A percentile compares a stretch with the other conserved stretches of the same genome.
phyloP scores from a whole-genome alignment of 2,113 vertebrate species.

The Echinops telfairi region DNA sequence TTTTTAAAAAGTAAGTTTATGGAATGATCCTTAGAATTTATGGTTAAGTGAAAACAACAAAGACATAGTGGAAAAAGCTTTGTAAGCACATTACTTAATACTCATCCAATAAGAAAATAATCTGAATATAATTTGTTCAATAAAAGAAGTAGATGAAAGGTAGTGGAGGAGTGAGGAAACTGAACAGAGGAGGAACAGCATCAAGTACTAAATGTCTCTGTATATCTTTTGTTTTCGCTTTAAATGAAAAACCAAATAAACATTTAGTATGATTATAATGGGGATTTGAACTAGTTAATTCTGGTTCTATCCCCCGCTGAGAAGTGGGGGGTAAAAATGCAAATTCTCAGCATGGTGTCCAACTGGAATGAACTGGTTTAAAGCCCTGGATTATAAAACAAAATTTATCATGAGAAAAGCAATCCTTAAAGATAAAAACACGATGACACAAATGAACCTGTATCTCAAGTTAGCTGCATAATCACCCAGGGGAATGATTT shows the following conservation, averaged over 20 bases:
- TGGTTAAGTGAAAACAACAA: conserved; percentile 46
- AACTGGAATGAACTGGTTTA: not conserved
- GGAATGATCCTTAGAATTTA: not conserved
- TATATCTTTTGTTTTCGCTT: conserved; percentile 64
- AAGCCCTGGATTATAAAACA: not conserved
- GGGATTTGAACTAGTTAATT: not conserved
- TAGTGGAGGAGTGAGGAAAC: not conserved
- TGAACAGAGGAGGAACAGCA: not conserved
- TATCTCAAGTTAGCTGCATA: conserved; percentile 8
- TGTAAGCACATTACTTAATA: not conserved
- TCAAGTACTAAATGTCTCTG: conserved; percentile 5
- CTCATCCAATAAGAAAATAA: not conserved
- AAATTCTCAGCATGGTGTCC: not conserved
- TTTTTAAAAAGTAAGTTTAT: conserved; percentile 8
- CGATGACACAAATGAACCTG: not conserved
- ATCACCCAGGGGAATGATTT: conserved; percentile 30
- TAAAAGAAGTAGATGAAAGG: not conserved
- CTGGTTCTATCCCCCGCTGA: not conserved
- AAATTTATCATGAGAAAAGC: conserved; percentile 7
- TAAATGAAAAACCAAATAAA: conserved; percentile 33
- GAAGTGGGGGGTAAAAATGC: not conserved
- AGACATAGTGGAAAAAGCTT: not conserved
- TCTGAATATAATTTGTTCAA: conserved; percentile 59
- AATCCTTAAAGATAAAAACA: conserved; percentile 25
- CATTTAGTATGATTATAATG: conserved; percentile 13